A percentile compares a stretch with the other conserved stretches of the same genome.
phyloP scores from a whole-genome alignment of 2,113 vertebrate genomes.

The Smithornis capensis region DNA sequence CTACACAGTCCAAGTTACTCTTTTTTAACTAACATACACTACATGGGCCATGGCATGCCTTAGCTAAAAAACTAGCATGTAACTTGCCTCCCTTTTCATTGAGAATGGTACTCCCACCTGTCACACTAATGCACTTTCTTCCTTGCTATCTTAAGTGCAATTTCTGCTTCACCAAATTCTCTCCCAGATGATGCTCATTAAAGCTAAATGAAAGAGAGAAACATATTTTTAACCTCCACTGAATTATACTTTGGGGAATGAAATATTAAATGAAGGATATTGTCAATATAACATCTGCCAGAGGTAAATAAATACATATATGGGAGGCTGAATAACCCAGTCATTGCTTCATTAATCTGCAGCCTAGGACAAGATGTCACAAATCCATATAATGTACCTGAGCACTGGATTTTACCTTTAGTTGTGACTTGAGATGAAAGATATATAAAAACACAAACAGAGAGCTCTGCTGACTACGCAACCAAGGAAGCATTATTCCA shows the following conservation, averaged over 20 bases:
- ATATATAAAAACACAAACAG: background rate
- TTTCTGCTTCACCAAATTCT: background rate
- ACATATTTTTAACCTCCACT: background rate
- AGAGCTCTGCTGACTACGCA: constrained; percentile 22
- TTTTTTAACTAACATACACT: background rate
- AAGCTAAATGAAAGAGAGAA: constrained; percentile 13
- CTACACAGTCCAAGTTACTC: background rate
- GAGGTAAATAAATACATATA: constrained; percentile 27
- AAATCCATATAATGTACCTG: constrained; percentile 23
- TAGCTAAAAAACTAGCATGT: background rate
- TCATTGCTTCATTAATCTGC: constrained; percentile 35
- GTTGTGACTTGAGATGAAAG: constrained; percentile 29
- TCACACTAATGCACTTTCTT: background rate
- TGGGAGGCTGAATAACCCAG: constrained; percentile 4
- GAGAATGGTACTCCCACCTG: background rate
- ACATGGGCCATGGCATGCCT: background rate
- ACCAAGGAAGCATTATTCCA: constrained; percentile 1
- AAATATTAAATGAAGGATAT: constrained; percentile 29
- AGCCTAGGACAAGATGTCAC: constrained; percentile 28
- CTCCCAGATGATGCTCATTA: background rate
- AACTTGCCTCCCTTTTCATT: background rate
- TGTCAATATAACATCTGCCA: constrained; percentile 36
- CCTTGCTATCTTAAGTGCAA: background rate
- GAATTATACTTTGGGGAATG: background rate
- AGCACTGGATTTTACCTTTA: constrained; percentile 38